Percentiles rank a stretch among this genome's conserved stretches.
phyloP scores from a whole-genome alignment of 2,888 invertebrate genomes.

The Latrodectus hesperus region DNA sequence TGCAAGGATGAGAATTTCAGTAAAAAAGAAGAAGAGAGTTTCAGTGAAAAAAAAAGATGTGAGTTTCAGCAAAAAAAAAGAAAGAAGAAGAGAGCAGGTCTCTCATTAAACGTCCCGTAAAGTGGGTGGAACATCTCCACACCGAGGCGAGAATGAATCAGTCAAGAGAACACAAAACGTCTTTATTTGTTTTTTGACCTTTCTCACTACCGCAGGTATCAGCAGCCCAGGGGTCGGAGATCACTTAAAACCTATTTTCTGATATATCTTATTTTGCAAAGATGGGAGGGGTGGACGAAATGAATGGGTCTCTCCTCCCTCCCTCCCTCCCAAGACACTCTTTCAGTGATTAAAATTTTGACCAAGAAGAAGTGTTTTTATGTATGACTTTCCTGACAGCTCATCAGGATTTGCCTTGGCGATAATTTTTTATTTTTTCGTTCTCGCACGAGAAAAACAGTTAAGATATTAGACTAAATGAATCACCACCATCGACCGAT shows the following conservation, averaged over 20 bases:
- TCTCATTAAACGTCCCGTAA: constrained; percentile 30
- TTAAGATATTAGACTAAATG: too few species aligned
- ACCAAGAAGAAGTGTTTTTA: constrained; percentile 49
- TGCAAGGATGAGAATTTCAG: too few species aligned
- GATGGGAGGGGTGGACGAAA: constrained; percentile 18
- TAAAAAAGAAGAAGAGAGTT: too few species aligned
- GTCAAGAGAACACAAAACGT: constrained; percentile 15
- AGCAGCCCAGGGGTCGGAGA: constrained; percentile 39
- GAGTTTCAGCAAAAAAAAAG: neutral
- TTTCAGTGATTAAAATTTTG: constrained; percentile 63
- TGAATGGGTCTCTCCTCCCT: constrained; percentile 31
- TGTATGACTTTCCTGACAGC: constrained; percentile 62
- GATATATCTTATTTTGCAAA: constrained; percentile 53
- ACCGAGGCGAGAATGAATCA: constrained; percentile 59
- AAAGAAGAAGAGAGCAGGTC: neutral
- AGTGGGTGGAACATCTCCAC: constrained; percentile 45
- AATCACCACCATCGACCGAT: too few species aligned
- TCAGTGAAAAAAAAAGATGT: too few species aligned
- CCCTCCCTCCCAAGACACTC: neutral
- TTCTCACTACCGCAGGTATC: constrained; percentile 54
- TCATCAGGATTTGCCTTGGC: neutral
- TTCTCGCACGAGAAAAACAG: too few species aligned
- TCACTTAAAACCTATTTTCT: constrained; percentile 65
- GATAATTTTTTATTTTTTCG: too few species aligned
- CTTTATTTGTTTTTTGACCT: constrained; percentile 54